Conservation (phyloP, 1,140 invertebrate species). For the Globodera rostochiensis region DNA sequence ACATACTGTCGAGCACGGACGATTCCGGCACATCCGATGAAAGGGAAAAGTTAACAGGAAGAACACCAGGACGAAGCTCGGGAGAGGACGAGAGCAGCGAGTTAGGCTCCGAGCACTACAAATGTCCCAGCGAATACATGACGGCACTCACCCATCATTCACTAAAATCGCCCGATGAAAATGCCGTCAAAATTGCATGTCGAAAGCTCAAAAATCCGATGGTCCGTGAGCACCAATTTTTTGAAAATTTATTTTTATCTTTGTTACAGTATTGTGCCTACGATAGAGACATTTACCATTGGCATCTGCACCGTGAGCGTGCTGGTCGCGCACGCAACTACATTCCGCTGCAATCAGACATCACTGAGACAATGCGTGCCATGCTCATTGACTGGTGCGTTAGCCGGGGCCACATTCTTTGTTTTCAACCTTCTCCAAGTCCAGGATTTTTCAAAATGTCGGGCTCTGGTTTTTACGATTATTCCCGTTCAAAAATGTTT, state of each 20-base stretch:
- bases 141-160: not conserved
- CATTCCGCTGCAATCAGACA: conserved; percentile 31
- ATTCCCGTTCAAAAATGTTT: too few species aligned
- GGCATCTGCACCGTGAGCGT: conserved; percentile 21
- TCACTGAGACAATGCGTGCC: conserved; percentile 34
- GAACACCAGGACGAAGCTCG: too few species aligned
- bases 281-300: conserved; percentile 27
- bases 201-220: not conserved
- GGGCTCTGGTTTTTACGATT: too few species aligned
- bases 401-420: too few species aligned
- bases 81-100: not conserved
- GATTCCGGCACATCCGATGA: too few species aligned
- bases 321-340: conserved; percentile 29
- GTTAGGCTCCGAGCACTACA: not conserved
- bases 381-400: conserved; percentile 43
- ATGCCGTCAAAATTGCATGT: not conserved
- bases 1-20: too few species aligned
- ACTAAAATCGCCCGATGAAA: not conserved
- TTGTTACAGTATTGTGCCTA: conserved; percentile 19
- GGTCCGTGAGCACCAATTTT: not conserved
- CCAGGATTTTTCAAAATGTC: too few species aligned
- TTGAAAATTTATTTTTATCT: not conserved
- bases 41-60: too few species aligned
- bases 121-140: conserved; percentile 11
- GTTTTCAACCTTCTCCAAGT: too few species aligned